Evolutionary conservation across 2,113 vertebrate species (phyloP).

Genomic region (Nerophis ophidion): DNA sequence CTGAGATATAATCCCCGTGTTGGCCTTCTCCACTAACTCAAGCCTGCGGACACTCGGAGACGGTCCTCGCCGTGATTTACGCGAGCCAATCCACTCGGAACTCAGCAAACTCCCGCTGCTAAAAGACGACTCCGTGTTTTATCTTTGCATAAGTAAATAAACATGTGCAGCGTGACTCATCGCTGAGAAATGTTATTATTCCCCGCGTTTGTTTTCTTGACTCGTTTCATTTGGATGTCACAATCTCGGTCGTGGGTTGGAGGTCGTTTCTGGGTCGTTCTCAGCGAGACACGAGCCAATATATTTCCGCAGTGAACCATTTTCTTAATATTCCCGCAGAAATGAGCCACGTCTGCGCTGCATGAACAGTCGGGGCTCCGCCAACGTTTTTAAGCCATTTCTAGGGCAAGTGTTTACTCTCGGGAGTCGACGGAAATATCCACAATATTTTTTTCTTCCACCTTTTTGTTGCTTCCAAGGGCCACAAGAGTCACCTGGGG

Average conservation of each 20-base stretch:
- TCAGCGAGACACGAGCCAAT: constrained; percentile 43
- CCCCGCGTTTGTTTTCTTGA: constrained; percentile 19
- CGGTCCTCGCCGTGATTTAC: constrained; percentile 36
- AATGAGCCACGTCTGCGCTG: constrained; percentile 57
- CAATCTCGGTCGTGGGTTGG: constrained; percentile 51
- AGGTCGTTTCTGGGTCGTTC: constrained; percentile 44
- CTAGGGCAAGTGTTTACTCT: constrained; percentile 61
- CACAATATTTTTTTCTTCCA: constrained; percentile 54
- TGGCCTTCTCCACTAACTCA: constrained; percentile 43
- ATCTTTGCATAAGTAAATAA: constrained; percentile 30
- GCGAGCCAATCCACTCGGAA: constrained; percentile 34
- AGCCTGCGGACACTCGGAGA: constrained; percentile 43
- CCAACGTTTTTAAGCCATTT: constrained; percentile 71
- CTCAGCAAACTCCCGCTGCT: constrained; percentile 35
- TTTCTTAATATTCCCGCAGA: constrained; percentile 44
- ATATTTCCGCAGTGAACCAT: constrained; percentile 48
- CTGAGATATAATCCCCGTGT: constrained; percentile 40
- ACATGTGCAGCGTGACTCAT: constrained; percentile 25
- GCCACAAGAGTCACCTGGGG: constrained; percentile 58
- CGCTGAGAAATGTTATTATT: constrained; percentile 28
- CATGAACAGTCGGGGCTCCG: constrained; percentile 63
- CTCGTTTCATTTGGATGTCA: constrained; percentile 38
- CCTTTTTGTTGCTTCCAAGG: constrained; percentile 56
- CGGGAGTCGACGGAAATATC: constrained; percentile 71
- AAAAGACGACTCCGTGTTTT: constrained; percentile 27